A percentile compares a stretch with the other conserved stretches of the same genome.
Conservation (phyloP, 2,797 vertebrate species). For the Lutjanus argentimaculatus region DNA sequence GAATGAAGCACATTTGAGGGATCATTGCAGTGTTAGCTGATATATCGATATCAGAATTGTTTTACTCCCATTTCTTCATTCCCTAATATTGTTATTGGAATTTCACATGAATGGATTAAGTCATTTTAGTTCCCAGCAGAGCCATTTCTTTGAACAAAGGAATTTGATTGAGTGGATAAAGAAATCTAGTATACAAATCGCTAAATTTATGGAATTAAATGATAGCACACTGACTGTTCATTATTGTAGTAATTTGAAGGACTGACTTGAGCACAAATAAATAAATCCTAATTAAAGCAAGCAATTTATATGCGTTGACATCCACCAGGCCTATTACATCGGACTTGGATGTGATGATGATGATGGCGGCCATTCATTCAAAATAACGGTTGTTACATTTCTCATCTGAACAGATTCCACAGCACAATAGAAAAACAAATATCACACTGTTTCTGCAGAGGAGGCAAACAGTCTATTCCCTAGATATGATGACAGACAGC, state of each 20-base stretch:
- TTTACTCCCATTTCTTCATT: too few species aligned
- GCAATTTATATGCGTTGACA: not conserved
- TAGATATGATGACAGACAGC: conserved; percentile 5
- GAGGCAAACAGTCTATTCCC: not conserved
- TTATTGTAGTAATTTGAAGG: conserved; percentile 1
- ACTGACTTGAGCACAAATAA: not conserved
- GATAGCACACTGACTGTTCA: too few species aligned
- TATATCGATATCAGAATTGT: too few species aligned
- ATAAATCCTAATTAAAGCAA: not conserved
- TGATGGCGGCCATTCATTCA: not conserved
- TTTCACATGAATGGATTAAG: not conserved
- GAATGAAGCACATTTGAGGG: too few species aligned
- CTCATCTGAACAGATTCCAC: conserved; percentile 8
- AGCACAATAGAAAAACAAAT: not conserved
- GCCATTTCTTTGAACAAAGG: not conserved
- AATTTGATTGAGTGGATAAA: not conserved
- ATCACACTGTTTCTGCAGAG: not conserved
- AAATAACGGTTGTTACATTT: not conserved
- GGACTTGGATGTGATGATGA: not conserved
- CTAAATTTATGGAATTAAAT: not conserved
- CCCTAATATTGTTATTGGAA: not conserved
- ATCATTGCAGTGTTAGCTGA: too few species aligned
- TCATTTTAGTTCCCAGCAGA: not conserved
- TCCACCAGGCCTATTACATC: not conserved
- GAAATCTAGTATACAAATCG: not conserved